Conservation (phyloP, 2,113 vertebrate species). For the Henicopernis longicauda region DNA sequence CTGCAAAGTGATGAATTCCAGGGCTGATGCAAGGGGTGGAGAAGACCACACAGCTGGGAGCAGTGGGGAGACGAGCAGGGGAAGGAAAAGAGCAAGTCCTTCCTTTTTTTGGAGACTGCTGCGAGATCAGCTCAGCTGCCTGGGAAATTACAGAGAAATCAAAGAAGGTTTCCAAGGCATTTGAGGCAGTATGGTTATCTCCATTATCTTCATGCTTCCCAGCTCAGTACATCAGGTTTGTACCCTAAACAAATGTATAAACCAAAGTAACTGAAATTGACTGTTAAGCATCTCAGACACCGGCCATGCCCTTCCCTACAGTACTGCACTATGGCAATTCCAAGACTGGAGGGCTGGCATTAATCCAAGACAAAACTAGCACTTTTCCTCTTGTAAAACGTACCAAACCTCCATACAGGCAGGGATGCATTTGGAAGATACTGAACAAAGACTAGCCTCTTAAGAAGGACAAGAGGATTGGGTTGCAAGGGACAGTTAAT, state of each 20-base stretch:
- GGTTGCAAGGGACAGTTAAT: background rate
- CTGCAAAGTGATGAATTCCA: background rate
- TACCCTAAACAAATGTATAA: background rate
- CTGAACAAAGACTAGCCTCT: background rate
- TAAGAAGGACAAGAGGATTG: background rate
- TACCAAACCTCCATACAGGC: background rate
- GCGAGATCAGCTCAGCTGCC: background rate
- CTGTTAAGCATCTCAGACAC: background rate
- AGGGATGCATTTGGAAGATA: background rate
- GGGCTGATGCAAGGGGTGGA: background rate
- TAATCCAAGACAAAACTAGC: background rate
- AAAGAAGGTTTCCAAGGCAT: background rate
- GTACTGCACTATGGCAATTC: background rate
- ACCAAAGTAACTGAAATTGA: background rate
- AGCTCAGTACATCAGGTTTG: background rate
- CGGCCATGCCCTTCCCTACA: background rate
- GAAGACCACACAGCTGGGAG: background rate
- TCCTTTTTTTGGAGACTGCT: background rate
- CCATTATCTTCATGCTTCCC: background rate
- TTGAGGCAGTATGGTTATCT: background rate
- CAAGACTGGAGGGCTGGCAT: background rate
- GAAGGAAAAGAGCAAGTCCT: background rate
- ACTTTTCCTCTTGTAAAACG: background rate
- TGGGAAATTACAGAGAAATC: background rate
- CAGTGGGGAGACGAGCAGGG: background rate